These are phyloP conservation scores for Xestoiulus laeticollis DNA, from an alignment of 2,888 invertebrate species.

Conservation along the genomic window DNA sequence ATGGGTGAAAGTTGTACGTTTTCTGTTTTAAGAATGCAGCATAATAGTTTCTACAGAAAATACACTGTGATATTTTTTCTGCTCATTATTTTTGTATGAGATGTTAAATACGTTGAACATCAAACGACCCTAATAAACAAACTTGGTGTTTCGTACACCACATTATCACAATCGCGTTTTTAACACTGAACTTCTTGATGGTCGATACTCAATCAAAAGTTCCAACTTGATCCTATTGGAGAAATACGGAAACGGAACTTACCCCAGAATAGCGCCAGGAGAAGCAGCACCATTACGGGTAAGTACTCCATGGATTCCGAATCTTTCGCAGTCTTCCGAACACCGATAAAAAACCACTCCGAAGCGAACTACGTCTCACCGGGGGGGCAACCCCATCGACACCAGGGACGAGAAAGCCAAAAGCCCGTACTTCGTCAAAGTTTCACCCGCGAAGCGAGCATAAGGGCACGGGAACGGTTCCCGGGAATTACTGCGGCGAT, in stretches of 20 bases:
- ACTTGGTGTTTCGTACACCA: no score
- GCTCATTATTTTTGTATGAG: no score
- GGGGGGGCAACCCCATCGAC: neutral
- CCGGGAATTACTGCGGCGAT: neutral
- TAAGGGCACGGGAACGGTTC: neutral
- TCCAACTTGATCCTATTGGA: no score
- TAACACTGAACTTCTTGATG: no score
- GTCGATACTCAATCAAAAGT: no score
- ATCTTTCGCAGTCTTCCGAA: slow-evolving; percentile 8
- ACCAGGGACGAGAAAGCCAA: neutral
- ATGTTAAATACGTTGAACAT: no score
- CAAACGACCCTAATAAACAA: no score
- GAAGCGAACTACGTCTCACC: neutral
- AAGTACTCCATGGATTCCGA: slow-evolving; percentile 22
- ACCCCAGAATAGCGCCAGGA: neutral
- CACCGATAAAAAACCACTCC: neutral
- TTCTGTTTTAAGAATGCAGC: no score
- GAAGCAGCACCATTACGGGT: neutral
- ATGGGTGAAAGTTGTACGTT: no score
- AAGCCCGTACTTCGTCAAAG: neutral
- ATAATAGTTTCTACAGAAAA: no score
- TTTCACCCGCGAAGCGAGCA: neutral
- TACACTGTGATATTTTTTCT: no score
- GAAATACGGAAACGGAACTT: neutral
- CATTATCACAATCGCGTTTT: no score